Percentiles rank a stretch among this genome's conserved stretches.
Conservation (phyloP, 2,797 vertebrate genomes). For the Spinus pinus region DNA sequence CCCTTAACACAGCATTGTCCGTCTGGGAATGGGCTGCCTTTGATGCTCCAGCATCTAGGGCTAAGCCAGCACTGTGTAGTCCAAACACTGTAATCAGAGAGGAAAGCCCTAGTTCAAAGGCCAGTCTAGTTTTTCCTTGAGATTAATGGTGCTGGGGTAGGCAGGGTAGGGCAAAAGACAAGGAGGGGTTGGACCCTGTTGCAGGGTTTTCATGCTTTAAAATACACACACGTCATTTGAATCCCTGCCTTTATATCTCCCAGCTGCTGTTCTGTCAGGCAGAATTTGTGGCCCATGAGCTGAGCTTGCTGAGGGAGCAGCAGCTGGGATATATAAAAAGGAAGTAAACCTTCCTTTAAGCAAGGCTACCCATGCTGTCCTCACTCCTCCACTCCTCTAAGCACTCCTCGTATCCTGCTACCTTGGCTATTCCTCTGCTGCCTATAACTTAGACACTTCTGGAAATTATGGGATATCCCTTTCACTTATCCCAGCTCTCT, state of each 20-base stretch:
- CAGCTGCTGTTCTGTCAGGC: constrained; percentile 14
- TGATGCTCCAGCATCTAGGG: background rate
- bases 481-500: background rate
- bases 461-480: background rate
- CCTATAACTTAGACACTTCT: background rate
- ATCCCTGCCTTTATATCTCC: background rate
- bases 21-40: background rate
- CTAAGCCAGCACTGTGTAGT: background rate
- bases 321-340: background rate
- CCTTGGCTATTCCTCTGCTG: background rate
- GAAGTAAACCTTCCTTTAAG: background rate
- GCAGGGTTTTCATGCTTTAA: background rate
- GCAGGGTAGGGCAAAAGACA: background rate
- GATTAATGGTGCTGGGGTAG: background rate
- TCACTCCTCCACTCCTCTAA: background rate
- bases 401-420: background rate
- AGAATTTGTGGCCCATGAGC: background rate
- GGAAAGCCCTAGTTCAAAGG: background rate
- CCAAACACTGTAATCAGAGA: background rate
- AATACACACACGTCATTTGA: background rate
- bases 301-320: background rate
- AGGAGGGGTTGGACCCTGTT: background rate
- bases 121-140: background rate
- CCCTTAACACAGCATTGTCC: constrained; percentile 23
- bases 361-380: background rate